phyloP scores from a whole-genome alignment of 2,888 invertebrate species.

The Laothoe populi region DNA sequence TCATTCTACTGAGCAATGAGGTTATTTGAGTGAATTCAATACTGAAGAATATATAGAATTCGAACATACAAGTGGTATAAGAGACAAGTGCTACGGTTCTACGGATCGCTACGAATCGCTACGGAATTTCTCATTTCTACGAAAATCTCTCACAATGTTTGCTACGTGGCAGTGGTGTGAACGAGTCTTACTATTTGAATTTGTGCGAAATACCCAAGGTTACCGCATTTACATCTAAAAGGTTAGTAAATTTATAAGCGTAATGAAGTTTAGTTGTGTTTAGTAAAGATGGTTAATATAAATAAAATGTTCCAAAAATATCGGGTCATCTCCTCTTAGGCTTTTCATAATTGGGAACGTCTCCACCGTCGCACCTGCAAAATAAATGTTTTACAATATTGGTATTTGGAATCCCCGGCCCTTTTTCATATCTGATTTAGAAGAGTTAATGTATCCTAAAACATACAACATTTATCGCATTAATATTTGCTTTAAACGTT shows the following conservation, averaged over 20 bases:
- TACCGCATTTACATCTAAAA: slow-evolving; percentile 47
- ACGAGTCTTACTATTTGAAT: slow-evolving; percentile 1
- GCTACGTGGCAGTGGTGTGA: slow-evolving; percentile 16
- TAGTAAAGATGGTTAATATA: slow-evolving; percentile 62
- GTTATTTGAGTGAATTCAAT: neutral
- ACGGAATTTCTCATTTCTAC: slow-evolving; percentile 5
- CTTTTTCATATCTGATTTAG: neutral
- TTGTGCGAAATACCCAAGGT: slow-evolving; percentile 25
- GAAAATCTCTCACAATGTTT: neutral
- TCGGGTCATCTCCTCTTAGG: slow-evolving; percentile 54
- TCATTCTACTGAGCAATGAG: neutral
- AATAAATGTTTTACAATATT: slow-evolving; percentile 23
- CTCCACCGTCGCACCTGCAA: slow-evolving; percentile 69
- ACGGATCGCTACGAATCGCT: neutral
- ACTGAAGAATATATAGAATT: slow-evolving; percentile 2
- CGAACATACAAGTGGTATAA: neutral
- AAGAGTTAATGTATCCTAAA: neutral
- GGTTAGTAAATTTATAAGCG: slow-evolving; percentile 76
- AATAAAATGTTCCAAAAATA: slow-evolving; percentile 79
- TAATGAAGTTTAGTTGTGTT: slow-evolving; percentile 66
- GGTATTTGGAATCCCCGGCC: neutral
- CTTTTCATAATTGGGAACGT: slow-evolving; percentile 67
- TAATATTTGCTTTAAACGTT: neutral
- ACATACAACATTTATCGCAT: neutral
- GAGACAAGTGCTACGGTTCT: neutral